Base-by-base conservation (phyloP, 1,140 invertebrate species). In the Nasonia longicornis region DNA sequence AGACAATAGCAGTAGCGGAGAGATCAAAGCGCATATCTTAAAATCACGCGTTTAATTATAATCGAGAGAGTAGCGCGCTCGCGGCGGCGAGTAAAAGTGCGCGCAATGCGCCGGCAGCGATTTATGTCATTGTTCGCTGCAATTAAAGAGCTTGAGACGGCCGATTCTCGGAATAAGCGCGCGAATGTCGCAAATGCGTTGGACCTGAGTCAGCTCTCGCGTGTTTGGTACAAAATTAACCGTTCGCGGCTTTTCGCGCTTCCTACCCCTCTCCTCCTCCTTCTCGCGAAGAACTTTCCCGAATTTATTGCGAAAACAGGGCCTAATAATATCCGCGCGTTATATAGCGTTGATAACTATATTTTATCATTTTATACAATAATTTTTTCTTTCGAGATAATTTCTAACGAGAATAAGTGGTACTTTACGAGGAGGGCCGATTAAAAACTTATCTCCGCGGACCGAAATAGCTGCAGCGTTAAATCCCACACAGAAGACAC, bases 151-250 rank as follows among this genome's bases (percentile, higher is more conserved):
- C 38, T 72, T 48, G 22, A 72, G 48, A 63, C 22, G 16, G 52
- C 26, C 26, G 48, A 74, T 74, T 74, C 72, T 74, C 45, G 16
- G 72, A 74, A 74, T 26, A 74, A 7, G 26, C 7, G 22, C 48
- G 48, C 42, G 42, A 31, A 31, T 67, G n/a, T 73, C 71, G 71
- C 71, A 29, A 73, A 38, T 16, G 48, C n/a, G 10, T 26, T 31
- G 29, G 66, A 31, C 26, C 48, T 74, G 48, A 74, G 72, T 74
- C 72, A 74, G 48, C 70, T 58, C 70, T 58, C 12, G 42, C 42
- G 70, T 74, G 26, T 74, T 74, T 31, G 45, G 45, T 74, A 74
- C 72, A 74, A 74, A 74, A 63, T 74, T 74, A 74, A 74, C 45
- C 72, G 16, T 74, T 26, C 45, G 45, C 72, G 29, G 52, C 16